A percentile compares a stretch with the other conserved stretches of the same genome.
These are phyloP conservation scores for Leptinotarsa peninsularis DNA, from an alignment of 2,888 invertebrate genomes.

Conservation along the genomic window DNA sequence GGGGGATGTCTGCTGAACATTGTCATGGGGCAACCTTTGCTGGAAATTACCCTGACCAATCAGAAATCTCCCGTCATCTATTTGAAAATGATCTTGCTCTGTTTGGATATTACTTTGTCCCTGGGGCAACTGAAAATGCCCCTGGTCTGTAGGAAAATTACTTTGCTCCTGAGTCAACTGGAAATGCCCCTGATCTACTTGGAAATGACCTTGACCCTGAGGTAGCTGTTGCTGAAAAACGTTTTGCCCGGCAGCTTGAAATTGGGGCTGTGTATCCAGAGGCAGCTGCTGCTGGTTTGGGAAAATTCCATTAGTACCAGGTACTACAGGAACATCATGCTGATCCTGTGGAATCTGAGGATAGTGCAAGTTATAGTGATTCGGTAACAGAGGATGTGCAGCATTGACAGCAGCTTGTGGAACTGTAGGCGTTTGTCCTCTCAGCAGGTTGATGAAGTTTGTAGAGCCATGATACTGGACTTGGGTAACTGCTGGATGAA, in stretches of 20 bases:
- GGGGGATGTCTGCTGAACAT: constrained; percentile 26
- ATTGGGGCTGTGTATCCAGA: constrained; percentile 38
- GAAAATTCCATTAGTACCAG: constrained; percentile 21
- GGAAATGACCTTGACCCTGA: constrained; percentile 31
- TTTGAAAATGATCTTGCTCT: not conserved
- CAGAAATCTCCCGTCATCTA: not conserved
- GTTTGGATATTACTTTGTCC: constrained; percentile 8
- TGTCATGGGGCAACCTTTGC: constrained; percentile 23
- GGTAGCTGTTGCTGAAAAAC: constrained; percentile 45
- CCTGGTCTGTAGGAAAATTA: constrained; percentile 16
- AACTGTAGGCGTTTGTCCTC: constrained; percentile 35
- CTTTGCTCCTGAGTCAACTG: not conserved
- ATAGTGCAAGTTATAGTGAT: constrained; percentile 42
- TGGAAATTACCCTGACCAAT: constrained; percentile 35
- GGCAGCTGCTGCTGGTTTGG: constrained; percentile 44
- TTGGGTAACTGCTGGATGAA: constrained; percentile 1
- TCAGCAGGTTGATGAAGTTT: constrained; percentile 43
- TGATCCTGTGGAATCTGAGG: constrained; percentile 41
- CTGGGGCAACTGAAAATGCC: not conserved
- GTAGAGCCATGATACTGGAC: constrained; percentile 50
- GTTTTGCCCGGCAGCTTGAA: constrained; percentile 38
- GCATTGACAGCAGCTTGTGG: constrained; percentile 41
- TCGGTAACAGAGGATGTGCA: constrained; percentile 38
- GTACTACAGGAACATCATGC: not conserved
- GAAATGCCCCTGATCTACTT: constrained; percentile 20